phyloP scores from a whole-genome alignment of 2,888 invertebrate species.

The Idaea straminata region DNA sequence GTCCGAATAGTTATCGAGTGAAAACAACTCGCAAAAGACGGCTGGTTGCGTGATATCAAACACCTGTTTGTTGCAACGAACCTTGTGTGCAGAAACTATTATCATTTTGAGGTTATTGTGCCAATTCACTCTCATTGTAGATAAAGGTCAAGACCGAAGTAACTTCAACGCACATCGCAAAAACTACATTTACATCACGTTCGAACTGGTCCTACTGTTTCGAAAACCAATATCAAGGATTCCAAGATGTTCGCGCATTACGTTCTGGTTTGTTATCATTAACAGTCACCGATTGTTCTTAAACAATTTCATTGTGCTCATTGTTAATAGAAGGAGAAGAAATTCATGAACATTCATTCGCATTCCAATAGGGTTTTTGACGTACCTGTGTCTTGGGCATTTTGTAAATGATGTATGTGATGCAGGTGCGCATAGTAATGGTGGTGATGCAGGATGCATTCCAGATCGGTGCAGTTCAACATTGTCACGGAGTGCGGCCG shows the following conservation, averaged over 20 bases:
- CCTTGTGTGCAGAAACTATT: slow-evolving; percentile 52
- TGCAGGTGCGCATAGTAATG: slow-evolving; percentile 87
- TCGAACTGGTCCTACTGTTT: slow-evolving; percentile 32
- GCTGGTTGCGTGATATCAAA: slow-evolving; percentile 63
- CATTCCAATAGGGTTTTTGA: slow-evolving; percentile 28
- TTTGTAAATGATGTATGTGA: slow-evolving; percentile 85
- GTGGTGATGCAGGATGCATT: slow-evolving; percentile 88
- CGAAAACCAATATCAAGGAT: slow-evolving; percentile 44
- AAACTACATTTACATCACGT: slow-evolving; percentile 39
- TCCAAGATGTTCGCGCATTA: slow-evolving; percentile 38
- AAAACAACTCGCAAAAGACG: slow-evolving; percentile 55
- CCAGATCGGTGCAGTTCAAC: slow-evolving; percentile 89
- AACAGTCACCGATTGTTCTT: slow-evolving; percentile 57
- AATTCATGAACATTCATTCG: slow-evolving; percentile 39
- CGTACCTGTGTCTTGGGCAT: slow-evolving; percentile 82
- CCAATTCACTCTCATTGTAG: slow-evolving; percentile 50
- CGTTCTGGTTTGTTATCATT: slow-evolving; percentile 61
- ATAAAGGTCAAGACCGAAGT: slow-evolving; percentile 62
- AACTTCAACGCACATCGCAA: slow-evolving; percentile 41
- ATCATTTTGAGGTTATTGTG: slow-evolving; percentile 44
- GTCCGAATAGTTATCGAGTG: slow-evolving; percentile 55
- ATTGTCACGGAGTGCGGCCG: slow-evolving; percentile 76
- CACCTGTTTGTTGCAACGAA: slow-evolving; percentile 60
- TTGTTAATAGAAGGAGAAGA: slow-evolving; percentile 49
- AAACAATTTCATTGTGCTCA: slow-evolving; percentile 65